Percentiles rank a stretch among this genome's conserved stretches.
These are phyloP conservation scores for Meloe dianella DNA, from an alignment of 2,888 invertebrate genomes.

Conservation along the genomic window DNA sequence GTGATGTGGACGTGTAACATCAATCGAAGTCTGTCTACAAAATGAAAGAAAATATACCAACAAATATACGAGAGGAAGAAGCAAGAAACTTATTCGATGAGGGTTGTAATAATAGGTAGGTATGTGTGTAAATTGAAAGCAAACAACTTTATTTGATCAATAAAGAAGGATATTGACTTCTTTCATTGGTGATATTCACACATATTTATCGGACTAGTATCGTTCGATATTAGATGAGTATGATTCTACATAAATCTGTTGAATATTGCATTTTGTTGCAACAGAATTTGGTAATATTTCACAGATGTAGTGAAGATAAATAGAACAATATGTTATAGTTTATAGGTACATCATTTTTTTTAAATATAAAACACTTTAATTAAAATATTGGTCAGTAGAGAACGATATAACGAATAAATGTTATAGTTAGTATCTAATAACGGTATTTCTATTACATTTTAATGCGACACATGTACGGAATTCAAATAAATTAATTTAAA, in stretches of 20 bases:
- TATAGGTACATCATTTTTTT: too few relatives aligned
- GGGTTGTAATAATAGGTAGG: neutral
- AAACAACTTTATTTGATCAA: constrained; percentile 28
- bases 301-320: neutral
- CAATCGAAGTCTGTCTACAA: neutral
- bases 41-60: neutral
- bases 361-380: neutral
- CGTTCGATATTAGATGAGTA: too few relatives aligned
- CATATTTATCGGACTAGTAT: neutral
- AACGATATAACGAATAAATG: neutral
- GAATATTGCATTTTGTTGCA: constrained; percentile 4
- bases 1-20: neutral
- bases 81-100: neutral
- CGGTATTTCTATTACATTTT: constrained; percentile 17
- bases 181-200: neutral
- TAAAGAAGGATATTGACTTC: constrained; percentile 21
- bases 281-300: neutral
- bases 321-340: too few relatives aligned
- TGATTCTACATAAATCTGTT: constrained; percentile 11
- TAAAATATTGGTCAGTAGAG: neutral
- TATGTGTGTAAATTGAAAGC: constrained; percentile 28
- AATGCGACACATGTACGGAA: constrained; percentile 38
- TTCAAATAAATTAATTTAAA: constrained; percentile 34
- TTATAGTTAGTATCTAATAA: constrained; percentile 2
- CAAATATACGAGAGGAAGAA: neutral